Percentiles rank a stretch among this genome's conserved stretches.
Conservation (phyloP, 2,113 vertebrate genomes). For the Orthonyx spaldingii region DNA sequence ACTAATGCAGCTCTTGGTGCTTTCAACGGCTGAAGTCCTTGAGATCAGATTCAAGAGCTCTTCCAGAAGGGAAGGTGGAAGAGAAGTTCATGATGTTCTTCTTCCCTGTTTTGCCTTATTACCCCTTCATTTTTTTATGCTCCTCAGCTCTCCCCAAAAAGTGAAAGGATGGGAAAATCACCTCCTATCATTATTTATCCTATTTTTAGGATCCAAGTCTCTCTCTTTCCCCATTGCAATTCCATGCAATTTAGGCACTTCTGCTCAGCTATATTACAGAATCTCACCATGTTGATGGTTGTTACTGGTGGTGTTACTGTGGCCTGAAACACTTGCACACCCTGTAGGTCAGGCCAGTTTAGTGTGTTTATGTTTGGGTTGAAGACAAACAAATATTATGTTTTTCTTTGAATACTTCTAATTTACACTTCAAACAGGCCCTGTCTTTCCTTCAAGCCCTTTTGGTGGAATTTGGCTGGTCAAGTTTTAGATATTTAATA, state of each 20-base stretch:
- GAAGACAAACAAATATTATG: not conserved
- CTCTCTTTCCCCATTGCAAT: not conserved
- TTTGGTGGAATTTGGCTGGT: not conserved
- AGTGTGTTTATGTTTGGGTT: not conserved
- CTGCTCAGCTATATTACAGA: not conserved
- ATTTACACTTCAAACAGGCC: not conserved
- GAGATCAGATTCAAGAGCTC: not conserved
- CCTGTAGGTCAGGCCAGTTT: rapidly evolving
- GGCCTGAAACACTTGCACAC: rapidly evolving
- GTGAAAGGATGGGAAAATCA: not conserved
- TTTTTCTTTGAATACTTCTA: not conserved
- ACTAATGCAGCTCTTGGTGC: not conserved
- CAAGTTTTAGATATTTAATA: not conserved
- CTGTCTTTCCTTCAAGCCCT: not conserved
- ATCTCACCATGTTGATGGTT: not conserved
- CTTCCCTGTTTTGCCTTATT: not conserved
- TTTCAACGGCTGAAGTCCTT: not conserved
- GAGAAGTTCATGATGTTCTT: not conserved
- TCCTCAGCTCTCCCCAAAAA: not conserved
- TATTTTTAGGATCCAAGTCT: not conserved
- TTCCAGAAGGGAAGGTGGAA: not conserved
- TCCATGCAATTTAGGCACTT: not conserved
- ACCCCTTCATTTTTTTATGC: not conserved
- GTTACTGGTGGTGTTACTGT: not conserved
- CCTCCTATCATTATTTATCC: not conserved